These are phyloP conservation scores for Dendronephthya gigantea DNA, from an alignment of 64 coral and sea anemone genomes.

Conservation along the genomic window DNA sequence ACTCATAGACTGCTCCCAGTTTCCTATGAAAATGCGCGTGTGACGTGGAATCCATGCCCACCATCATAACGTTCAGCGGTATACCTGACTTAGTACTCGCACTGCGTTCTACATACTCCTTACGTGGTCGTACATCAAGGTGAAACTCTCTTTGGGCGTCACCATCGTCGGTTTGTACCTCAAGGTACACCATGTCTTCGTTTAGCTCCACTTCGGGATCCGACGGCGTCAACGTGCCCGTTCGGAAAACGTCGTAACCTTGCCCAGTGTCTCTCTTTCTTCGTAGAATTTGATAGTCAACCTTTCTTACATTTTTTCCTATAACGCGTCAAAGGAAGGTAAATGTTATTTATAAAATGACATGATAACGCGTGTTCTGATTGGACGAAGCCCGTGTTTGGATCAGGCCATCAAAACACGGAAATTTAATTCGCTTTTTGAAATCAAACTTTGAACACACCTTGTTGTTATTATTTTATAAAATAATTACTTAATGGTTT, in stretches of 20 bases:
- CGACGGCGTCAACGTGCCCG: not conserved
- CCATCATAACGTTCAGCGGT: constrained; percentile 43
- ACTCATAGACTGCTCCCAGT: constrained; percentile 38
- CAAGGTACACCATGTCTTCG: constrained; percentile 31
- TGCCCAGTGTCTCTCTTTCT: not conserved
- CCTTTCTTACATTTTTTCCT: not conserved
- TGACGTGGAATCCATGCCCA: constrained; percentile 47
- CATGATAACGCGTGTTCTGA: too few species aligned
- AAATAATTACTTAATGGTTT: too few species aligned
- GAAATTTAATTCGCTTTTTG: too few species aligned
- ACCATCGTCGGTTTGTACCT: constrained; percentile 20
- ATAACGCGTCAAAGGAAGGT: too few species aligned
- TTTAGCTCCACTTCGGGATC: not conserved
- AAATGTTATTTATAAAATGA: too few species aligned
- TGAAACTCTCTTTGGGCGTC: not conserved
- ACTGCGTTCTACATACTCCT: not conserved
- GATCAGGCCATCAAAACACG: too few species aligned
- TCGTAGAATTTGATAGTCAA: not conserved
- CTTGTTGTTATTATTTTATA: too few species aligned
- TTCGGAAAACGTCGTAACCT: constrained; percentile 1
- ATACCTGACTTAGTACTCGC: not conserved
- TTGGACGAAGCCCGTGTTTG: too few species aligned
- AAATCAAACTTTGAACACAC: too few species aligned
- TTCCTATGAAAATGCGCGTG: constrained; percentile 56
- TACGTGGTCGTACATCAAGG: not conserved